Base-by-base conservation (phyloP, 2,113 vertebrate species). In the Macroglossus sobrinus region DNA sequence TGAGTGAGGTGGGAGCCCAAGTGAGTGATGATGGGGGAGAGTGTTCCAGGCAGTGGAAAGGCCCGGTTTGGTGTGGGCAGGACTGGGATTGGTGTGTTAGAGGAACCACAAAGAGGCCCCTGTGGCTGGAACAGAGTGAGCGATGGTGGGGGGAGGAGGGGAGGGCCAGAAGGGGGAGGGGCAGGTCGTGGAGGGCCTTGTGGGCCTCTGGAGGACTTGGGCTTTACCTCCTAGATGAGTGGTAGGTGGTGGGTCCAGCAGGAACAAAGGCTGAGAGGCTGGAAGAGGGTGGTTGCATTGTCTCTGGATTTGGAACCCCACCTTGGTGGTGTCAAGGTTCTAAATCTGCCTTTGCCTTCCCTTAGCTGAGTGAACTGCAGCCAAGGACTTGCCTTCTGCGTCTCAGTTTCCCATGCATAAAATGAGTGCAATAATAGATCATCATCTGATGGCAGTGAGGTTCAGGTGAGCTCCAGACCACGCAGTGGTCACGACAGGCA, bases 361-460 rank as follows among this genome's bases (percentile, higher is more conserved):
- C 47, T 72, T 66, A 66, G 74, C 47, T 0, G 4, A 82, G 24
- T 12, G 35, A 69, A 26, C 43, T 5, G 43, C 28, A 22, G n/a
- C 40, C 68, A 26, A 11, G 63, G 78, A 45, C 45, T 66, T 81
- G 43, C 6, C 43, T 24, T 75, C 69, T 76, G n/a, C 24, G 50
- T 35, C 50, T 96, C 86, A 40, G 61, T 69, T 94, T 91, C 69
- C 38, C 68, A 61, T 53, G 75, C 24, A 50, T 69, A 24, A 80
- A 86, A 75, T 81, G 28, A 10, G 57, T 45, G 33, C 74, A 61
- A 8, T 35, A 75, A 47, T 13, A 43, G 68, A 26, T 14, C 59
- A 3, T 35, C 40, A 5, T 63, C 30, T 3, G 64, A n/a, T 15
- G 33, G 64, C 0, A 4, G 28, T 11, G 28, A 82, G 40, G 53